Percentiles rank a stretch among this genome's conserved stretches.
These are phyloP conservation scores for Cenopis cana DNA, from an alignment of 2,888 invertebrate species.

Conservation along the genomic window DNA sequence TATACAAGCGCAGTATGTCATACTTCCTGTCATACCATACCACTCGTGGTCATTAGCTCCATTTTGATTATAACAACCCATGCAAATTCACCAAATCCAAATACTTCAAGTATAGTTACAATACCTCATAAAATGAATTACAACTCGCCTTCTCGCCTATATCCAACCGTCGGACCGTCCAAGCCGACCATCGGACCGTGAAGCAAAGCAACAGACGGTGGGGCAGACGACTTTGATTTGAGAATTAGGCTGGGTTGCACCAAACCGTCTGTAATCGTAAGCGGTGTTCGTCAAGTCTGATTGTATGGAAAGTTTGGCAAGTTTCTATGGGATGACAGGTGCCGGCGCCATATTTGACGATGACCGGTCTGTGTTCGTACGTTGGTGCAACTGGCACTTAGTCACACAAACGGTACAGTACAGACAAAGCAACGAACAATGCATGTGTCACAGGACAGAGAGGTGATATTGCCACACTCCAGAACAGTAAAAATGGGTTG, in stretches of 20 bases:
- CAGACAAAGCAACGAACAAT: slow-evolving; percentile 20
- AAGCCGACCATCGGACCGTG: slow-evolving; percentile 10
- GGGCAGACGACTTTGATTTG: slow-evolving; percentile 37
- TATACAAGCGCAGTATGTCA: background rate
- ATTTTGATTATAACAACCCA: background rate
- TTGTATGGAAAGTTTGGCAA: no score
- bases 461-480: slow-evolving; percentile 4
- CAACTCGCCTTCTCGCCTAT: no score
- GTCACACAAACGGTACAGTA: slow-evolving; percentile 18
- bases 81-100: background rate
- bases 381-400: no score
- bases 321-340: no score
- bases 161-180: no score
- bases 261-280: no score
- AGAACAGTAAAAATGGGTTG: no score
- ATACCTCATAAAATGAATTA: no score
- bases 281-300: no score
- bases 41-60: background rate
- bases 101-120: background rate
- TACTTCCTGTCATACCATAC: background rate
- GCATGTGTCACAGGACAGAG: slow-evolving; percentile 19
- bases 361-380: no score
- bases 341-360: no score
- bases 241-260: no score
- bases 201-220: slow-evolving; percentile 15